phyloP scores from a whole-genome alignment of 2,113 vertebrate species.

The Illadopsis cleaveri region DNA sequence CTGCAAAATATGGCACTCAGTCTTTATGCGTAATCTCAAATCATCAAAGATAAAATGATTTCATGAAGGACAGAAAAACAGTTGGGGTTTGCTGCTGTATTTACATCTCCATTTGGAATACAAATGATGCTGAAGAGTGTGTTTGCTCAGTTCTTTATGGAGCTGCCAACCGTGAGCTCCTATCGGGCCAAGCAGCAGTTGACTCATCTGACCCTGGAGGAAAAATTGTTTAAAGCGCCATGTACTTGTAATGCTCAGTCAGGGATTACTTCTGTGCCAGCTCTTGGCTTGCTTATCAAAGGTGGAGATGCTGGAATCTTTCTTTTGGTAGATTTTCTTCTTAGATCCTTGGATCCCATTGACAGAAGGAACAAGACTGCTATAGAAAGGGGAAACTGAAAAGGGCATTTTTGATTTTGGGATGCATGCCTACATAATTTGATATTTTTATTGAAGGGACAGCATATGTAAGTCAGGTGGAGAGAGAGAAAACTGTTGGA shows the following conservation, averaged over 20 bases:
- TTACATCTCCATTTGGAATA: slow-evolving; percentile 8
- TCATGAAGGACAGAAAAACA: background rate
- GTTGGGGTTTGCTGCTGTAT: background rate
- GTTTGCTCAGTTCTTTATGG: background rate
- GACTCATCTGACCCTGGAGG: slow-evolving; percentile 34
- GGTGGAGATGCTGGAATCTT: background rate
- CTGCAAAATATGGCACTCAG: background rate
- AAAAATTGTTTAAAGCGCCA: background rate
- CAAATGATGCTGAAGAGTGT: background rate
- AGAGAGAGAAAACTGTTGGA: background rate
- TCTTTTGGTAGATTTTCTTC: background rate
- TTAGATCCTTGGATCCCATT: background rate
- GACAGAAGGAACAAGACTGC: background rate
- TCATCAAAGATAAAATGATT: background rate
- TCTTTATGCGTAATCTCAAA: background rate
- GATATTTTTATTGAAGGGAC: background rate
- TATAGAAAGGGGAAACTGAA: background rate
- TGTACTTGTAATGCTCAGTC: background rate
- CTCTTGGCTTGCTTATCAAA: slow-evolving; percentile 3
- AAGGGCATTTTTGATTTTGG: background rate
- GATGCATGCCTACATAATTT: background rate
- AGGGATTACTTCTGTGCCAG: background rate
- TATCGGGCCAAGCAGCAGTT: background rate
- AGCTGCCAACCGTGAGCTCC: slow-evolving; percentile 13
- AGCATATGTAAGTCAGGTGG: background rate